Base-by-base conservation (phyloP, 2,888 invertebrate species). In the Amphimallon solstitiale region DNA sequence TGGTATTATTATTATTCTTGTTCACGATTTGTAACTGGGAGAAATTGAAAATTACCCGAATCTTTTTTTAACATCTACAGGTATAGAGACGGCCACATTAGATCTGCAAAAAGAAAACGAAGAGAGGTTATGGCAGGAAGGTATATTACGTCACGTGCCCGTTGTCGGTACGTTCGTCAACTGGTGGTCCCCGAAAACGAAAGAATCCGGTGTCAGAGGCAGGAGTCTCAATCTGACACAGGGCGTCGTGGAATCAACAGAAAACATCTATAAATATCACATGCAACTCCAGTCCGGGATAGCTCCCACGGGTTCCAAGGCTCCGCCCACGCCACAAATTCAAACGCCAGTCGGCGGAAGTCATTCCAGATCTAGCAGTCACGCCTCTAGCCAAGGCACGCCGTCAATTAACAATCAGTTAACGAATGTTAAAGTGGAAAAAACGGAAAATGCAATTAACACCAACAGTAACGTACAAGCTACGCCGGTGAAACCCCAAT, bases 81-180 rank as follows among this genome's bases (percentile, higher is more conserved):
- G 95, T 60, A 98, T 98, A 74, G 94, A 95, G 80, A 93, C 93
- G 2, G 98, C 97, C 0, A 94, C 94, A 62, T 90, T 93, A 72
- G 97, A 98, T 81, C 83, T 98, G 59, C 92, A 93, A 80, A 91
- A 93, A 69, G 97, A 97, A 84, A 94, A 92, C 71, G 93, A 94
- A 61, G 92, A 94, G 77, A 90, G 93, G 72, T 84, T 97, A 9
- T 94, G 95, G 92, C 94, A 96, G 80, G 97, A 97, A 83, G 98
- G 98, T 0, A 90, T 98, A 65, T 85, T 98, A 69, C 86, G 98
- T 15, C 95, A 97, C 74, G 94, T 98, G 72, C 98, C 98, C 0
- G 92, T 98, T 1, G 94, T 98, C 65, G 95, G 97, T 0, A 91
- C 94, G 17, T 89, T 98, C 64, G 92, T 97, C 56, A 95, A 96